These are phyloP conservation scores for Nycteola revayana DNA, from an alignment of 2,888 invertebrate species.

Conservation along the genomic window DNA sequence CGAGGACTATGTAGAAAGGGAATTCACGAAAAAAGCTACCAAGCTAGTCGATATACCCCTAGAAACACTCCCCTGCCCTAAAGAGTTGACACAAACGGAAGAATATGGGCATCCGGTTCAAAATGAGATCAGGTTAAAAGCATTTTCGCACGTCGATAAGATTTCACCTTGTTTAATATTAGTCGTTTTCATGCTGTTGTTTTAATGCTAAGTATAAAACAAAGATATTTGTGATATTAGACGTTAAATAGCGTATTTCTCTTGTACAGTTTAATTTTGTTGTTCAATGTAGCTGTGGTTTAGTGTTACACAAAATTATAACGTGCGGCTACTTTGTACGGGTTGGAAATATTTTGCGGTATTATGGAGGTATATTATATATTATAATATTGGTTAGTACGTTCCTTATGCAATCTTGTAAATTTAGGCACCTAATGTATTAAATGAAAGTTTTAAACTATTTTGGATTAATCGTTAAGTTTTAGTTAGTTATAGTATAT, in stretches of 20 bases:
- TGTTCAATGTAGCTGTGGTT: conserved; percentile 34
- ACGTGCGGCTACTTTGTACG: conserved; percentile 2
- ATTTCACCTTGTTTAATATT: conserved; percentile 47
- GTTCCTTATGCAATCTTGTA: too few relatives aligned
- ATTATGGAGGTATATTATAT: too few relatives aligned
- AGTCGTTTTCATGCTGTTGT: conserved; percentile 44
- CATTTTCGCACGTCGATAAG: conserved; percentile 54
- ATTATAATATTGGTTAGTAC: too few relatives aligned
- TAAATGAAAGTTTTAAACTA: too few relatives aligned
- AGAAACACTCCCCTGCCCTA: conserved; percentile 71
- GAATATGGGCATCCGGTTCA: conserved; percentile 74
- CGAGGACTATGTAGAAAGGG: conserved; percentile 56
- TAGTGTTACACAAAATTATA: neutral
- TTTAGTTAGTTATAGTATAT: too few relatives aligned
- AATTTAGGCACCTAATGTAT: too few relatives aligned
- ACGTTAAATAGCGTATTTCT: conserved; percentile 52
- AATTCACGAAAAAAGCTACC: conserved; percentile 53
- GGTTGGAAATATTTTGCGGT: too few relatives aligned
- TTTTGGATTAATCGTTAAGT: too few relatives aligned
- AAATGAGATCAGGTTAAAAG: conserved; percentile 73
- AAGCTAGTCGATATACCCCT: conserved; percentile 67
- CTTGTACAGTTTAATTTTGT: conserved; percentile 45
- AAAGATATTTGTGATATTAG: conserved; percentile 75
- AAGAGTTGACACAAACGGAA: conserved; percentile 68
- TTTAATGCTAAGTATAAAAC: conserved; percentile 42